Base-by-base conservation (phyloP, 2,797 vertebrate species). In the Bryconaethiops microstoma region DNA sequence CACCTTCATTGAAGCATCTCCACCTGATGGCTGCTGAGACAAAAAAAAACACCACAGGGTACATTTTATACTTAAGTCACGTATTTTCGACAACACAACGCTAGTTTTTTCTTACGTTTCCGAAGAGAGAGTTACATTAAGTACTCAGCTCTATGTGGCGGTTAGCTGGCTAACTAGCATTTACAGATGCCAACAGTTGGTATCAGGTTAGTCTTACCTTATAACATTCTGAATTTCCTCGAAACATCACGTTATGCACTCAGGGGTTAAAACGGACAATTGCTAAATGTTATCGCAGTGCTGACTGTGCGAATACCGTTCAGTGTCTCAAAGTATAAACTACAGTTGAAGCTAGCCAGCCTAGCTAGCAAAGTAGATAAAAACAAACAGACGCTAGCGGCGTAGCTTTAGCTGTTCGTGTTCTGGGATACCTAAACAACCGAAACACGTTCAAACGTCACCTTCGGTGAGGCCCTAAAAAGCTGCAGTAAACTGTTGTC, bases 11-110 rank as follows among this genome's bases (percentile, higher is more conserved):
- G 25, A 79, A 62, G 67, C 73, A 71, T 35, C 29, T 62, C 35
- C 52, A 40, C 21, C 8, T 59, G 25, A 70, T 79, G 65, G 39
- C 62, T 50, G 67, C 85, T 83, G 29, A 82, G 48, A 42, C 19
- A 72, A 79, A 39, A 81, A 7, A 82, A 12, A 52, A 52, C 48
- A 52, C 16, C 4, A 68, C 48, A 2, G 23, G 39, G 57, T 73
- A 68, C 39, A 77, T 52, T 69, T 50, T 57, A n/a, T 2, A 9
- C 10, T 48, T 48, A 48, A 48, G 45, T 10, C 35, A 35, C 35
- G 6, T 2, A 45, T 12, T 48, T 68, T 45, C n/a, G 17, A n/a
- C 1, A 10, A 65, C 39, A n/a, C 1, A 10, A 65, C 2, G 4
- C 12, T 64, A 64, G 4, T 64, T 35, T 1, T 17, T 6, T 16